These are phyloP conservation scores for Cavia porcellus DNA, from an alignment of 2,113 vertebrate genomes.

Conservation along the genomic window DNA sequence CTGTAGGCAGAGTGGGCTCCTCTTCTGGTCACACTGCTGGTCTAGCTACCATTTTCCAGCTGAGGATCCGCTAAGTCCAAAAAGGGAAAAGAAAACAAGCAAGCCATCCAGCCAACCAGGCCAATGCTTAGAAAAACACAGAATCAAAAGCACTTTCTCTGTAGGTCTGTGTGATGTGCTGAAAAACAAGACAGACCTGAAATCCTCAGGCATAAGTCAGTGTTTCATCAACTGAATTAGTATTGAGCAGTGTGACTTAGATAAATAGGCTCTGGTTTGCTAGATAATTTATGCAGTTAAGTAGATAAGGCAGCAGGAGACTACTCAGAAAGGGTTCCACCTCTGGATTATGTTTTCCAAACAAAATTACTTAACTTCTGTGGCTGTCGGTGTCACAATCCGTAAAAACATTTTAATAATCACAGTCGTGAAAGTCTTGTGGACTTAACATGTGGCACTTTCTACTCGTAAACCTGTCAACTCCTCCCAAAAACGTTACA, in stretches of 20 bases:
- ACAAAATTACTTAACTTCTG: not conserved
- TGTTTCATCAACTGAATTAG: not conserved
- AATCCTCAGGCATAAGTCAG: not conserved
- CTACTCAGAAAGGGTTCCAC: not conserved
- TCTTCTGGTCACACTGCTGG: not conserved
- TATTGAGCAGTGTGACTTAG: not conserved
- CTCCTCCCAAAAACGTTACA: not conserved
- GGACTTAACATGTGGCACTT: not conserved
- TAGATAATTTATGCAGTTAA: no score
- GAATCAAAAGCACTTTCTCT: not conserved
- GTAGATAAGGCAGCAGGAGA: not conserved
- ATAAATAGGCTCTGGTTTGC: not conserved
- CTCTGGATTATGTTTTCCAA: not conserved
- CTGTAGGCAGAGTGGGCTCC: not conserved
- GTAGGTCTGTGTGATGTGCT: not conserved
- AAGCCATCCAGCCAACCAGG: not conserved
- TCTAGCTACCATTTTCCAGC: not conserved
- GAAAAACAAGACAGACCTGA: not conserved
- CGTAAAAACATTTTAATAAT: not conserved
- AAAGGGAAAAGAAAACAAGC: not conserved
- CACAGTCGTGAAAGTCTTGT: not conserved
- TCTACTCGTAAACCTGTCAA: accelerated
- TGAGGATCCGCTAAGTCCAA: not conserved
- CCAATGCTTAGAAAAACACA: not conserved
- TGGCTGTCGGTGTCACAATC: not conserved